These are phyloP conservation scores for Climacteris rufus DNA, from an alignment of 2,113 vertebrate genomes.

Conservation along the genomic window DNA sequence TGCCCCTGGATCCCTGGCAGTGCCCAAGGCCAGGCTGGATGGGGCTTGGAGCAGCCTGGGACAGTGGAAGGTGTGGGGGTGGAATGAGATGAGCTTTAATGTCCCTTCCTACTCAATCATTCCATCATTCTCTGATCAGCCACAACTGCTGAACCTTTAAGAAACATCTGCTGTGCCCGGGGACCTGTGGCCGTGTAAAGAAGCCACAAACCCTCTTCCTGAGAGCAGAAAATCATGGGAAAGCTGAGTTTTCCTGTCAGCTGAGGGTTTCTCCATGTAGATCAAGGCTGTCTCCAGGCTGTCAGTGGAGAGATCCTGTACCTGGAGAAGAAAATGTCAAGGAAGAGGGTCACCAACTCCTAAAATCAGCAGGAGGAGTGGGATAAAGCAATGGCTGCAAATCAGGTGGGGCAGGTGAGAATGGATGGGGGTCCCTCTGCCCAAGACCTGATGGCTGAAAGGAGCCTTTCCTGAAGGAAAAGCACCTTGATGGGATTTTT, in stretches of 20 bases:
- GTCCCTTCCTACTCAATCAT: not conserved
- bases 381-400: not conserved
- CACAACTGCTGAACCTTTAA: not conserved
- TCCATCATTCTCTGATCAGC: not conserved
- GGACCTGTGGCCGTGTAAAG: not conserved
- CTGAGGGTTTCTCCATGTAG: not conserved
- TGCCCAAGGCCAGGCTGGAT: not conserved
- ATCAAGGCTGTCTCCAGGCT: not conserved
- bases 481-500: not conserved
- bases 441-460: not conserved
- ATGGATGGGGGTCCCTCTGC: no score
- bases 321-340: not conserved
- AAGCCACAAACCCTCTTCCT: not conserved
- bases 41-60: not conserved
- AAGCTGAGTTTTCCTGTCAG: not conserved
- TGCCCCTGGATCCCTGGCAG: no score
- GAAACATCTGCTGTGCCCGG: not conserved
- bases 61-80: not conserved
- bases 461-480: not conserved
- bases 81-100: rapidly evolving
- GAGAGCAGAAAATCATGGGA: not conserved
- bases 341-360: not conserved
- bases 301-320: not conserved
- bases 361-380: not conserved
- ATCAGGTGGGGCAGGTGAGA: not conserved